Evolutionary conservation across 2,797 vertebrate genomes (phyloP).

Genomic region (Eospalax fontanierii): DNA sequence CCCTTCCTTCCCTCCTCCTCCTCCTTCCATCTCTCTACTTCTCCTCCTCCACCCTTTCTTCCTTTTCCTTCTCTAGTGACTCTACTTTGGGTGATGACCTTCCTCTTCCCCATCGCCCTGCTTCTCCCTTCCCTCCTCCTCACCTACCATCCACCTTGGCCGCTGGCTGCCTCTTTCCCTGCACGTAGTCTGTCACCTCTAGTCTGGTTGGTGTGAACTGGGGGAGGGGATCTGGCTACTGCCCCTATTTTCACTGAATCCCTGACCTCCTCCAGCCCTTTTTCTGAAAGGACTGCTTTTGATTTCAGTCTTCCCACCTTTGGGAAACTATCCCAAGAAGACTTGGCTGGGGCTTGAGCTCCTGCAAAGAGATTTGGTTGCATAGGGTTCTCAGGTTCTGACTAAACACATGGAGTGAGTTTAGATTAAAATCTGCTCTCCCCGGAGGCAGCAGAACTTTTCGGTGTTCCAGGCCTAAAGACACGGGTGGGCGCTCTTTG

Average conservation of each 20-base stretch:
- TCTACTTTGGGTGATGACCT: background rate
- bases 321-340: accelerated
- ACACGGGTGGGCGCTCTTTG: background rate
- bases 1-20: background rate
- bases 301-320: accelerated
- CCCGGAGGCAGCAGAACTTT: background rate
- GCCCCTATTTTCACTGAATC: accelerated
- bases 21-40: background rate
- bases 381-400: accelerated
- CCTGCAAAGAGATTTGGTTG: accelerated
- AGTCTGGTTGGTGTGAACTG: too few species aligned
- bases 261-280: background rate
- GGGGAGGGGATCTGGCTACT: accelerated
- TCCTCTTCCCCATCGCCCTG: too few species aligned
- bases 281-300: background rate
- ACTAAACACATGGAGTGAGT: background rate
- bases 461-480: background rate
- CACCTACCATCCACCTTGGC: too few species aligned
- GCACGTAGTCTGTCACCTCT: background rate
- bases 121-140: too few species aligned
- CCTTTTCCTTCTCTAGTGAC: too few species aligned
- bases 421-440: background rate
- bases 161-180: accelerated
- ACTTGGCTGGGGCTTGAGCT: accelerated
- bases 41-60: background rate